phyloP scores from a whole-genome alignment of 1,140 invertebrate genomes.

The Tetranychus cinnabarinus region DNA sequence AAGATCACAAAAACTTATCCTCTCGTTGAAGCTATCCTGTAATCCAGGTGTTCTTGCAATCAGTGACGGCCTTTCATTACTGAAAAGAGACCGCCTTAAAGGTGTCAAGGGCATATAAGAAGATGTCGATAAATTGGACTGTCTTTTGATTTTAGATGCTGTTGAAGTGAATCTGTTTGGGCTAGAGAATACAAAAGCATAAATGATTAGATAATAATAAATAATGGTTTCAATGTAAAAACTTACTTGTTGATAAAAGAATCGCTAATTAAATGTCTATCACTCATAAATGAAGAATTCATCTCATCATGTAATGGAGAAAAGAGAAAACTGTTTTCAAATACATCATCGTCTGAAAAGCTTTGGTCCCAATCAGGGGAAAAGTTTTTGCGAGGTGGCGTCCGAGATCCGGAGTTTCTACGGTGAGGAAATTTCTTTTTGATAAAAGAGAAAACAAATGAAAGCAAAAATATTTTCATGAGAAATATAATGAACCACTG shows the following conservation, averaged over 20 bases:
- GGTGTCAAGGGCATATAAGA: neutral
- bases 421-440: neutral
- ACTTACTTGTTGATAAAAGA: neutral
- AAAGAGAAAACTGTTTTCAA: neutral
- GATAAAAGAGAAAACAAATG: neutral
- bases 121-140: neutral
- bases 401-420: neutral
- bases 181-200: neutral
- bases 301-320: neutral
- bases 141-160: neutral
- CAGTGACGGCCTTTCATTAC: neutral
- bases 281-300: neutral
- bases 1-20: neutral
- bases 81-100: neutral
- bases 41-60: neutral
- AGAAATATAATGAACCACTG: neutral
- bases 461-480: neutral
- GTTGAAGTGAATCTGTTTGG: neutral
- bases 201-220: neutral
- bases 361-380: neutral
- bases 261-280: neutral
- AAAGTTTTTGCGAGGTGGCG: slow-evolving; percentile 2
- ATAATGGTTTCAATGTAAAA: neutral
- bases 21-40: neutral
- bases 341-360: slow-evolving; percentile 8